Evolutionary conservation across 2,113 vertebrate species (phyloP).

Genomic region (Pluvialis apricaria): DNA sequence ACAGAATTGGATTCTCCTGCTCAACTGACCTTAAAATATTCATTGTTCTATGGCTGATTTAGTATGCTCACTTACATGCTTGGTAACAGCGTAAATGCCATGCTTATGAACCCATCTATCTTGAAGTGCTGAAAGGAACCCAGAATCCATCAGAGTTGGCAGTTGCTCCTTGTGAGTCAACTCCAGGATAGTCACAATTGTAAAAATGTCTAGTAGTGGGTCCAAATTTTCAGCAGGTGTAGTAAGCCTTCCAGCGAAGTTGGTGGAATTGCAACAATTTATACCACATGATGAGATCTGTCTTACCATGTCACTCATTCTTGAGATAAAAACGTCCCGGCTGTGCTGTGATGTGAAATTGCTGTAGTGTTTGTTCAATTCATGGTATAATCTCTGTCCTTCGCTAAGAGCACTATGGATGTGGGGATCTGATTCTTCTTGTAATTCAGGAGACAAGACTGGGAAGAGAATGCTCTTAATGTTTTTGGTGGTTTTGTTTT

Average conservation of each 20-base stretch:
- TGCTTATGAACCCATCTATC: neutral
- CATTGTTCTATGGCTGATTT: neutral
- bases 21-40: neutral
- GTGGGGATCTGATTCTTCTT: neutral
- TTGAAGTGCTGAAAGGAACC: neutral
- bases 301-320: neutral
- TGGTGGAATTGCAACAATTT: neutral
- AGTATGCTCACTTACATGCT: neutral
- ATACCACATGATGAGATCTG: neutral
- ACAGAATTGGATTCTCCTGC: neutral
- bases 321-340: neutral
- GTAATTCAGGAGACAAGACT: neutral
- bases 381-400: neutral
- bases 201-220: neutral
- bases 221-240: neutral
- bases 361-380: neutral
- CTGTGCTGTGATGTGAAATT: neutral
- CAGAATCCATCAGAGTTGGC: neutral
- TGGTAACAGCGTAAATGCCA: neutral
- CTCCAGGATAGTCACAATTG: neutral
- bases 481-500: too few relatives aligned
- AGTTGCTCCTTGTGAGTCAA: neutral
- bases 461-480: neutral
- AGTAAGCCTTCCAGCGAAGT: neutral
- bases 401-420: neutral